phyloP scores from a whole-genome alignment of 2,888 invertebrate species.

The Cyclophora albipunctata region DNA sequence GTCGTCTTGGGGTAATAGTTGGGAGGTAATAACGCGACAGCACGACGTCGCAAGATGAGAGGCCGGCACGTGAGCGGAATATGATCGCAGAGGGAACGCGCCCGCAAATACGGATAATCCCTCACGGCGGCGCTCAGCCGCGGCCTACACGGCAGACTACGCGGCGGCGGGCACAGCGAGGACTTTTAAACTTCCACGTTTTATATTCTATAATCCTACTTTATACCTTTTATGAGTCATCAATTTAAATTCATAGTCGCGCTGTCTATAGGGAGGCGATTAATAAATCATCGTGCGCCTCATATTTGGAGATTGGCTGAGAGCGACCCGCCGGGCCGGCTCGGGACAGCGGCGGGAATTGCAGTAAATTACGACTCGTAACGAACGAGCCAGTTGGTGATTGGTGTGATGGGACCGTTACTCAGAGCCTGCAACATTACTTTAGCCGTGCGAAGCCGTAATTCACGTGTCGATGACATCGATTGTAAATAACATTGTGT shows the following conservation, averaged over 20 bases:
- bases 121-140: conserved; percentile 43
- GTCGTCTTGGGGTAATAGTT: conserved; percentile 46
- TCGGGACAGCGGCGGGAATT: no score
- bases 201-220: conserved; percentile 12
- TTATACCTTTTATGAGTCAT: conserved; percentile 11
- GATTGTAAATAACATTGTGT: conserved; percentile 13
- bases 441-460: conserved; percentile 15
- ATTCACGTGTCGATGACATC: conserved; percentile 20
- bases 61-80: conserved; percentile 61
- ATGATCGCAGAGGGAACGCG: conserved; percentile 30
- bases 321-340: no score
- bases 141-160: conserved; percentile 42
- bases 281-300: no score
- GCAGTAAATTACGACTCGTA: neutral
- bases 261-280: neutral
- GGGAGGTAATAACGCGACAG: conserved; percentile 61
- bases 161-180: conserved; percentile 23
- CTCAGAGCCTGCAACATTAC: conserved; percentile 25
- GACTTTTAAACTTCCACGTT: conserved; percentile 23
- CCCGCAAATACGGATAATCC: conserved; percentile 55
- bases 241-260: conserved; percentile 19
- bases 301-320: no score
- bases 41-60: conserved; percentile 60
- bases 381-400: neutral
- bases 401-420: conserved; percentile 17